phyloP scores from a whole-genome alignment of 2,797 vertebrate species.

The Oryzias sinensis region DNA sequence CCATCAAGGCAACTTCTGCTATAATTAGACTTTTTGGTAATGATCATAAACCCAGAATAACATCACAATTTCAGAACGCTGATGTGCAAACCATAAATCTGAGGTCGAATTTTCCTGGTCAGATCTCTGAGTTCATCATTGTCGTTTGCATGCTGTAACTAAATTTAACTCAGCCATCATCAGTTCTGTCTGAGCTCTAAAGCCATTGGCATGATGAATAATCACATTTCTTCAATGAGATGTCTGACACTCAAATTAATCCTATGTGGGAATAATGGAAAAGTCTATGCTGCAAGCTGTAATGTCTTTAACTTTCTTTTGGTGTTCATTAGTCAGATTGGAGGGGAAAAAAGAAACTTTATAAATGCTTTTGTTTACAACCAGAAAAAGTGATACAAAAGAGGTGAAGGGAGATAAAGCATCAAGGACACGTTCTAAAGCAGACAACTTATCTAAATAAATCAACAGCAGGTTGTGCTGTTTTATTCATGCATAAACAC shows the following conservation, averaged over 20 bases:
- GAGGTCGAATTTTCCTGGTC: conserved; percentile 46
- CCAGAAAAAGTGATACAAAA: conserved; percentile 41
- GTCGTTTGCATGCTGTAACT: conserved; percentile 54
- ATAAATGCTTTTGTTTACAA: conserved; percentile 10
- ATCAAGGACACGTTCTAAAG: conserved; percentile 27
- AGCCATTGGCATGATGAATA: conserved; percentile 46
- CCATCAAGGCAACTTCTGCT: conserved; percentile 72
- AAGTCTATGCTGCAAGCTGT: conserved; percentile 45
- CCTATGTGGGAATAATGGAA: conserved; percentile 50
- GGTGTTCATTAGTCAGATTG: too few species aligned
- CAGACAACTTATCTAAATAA: conserved; percentile 43
- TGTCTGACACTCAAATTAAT: conserved; percentile 63
- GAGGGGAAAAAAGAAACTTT: background rate
- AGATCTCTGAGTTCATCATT: conserved; percentile 39
- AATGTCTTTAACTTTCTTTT: conserved; percentile 19
- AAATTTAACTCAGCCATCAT: conserved; percentile 51
- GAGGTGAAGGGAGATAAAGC: conserved; percentile 23
- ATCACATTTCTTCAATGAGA: conserved; percentile 39
- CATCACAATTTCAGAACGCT: conserved; percentile 60
- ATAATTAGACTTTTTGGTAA: conserved; percentile 69
- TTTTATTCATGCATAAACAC: conserved; percentile 43
- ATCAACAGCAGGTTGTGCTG: conserved; percentile 36
- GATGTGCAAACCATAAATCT: conserved; percentile 58
- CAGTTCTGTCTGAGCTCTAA: conserved; percentile 30
- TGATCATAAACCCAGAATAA: conserved; percentile 61